Conservation (phyloP, 2,797 vertebrate genomes). For the Poeciliopsis presidionis region DNA sequence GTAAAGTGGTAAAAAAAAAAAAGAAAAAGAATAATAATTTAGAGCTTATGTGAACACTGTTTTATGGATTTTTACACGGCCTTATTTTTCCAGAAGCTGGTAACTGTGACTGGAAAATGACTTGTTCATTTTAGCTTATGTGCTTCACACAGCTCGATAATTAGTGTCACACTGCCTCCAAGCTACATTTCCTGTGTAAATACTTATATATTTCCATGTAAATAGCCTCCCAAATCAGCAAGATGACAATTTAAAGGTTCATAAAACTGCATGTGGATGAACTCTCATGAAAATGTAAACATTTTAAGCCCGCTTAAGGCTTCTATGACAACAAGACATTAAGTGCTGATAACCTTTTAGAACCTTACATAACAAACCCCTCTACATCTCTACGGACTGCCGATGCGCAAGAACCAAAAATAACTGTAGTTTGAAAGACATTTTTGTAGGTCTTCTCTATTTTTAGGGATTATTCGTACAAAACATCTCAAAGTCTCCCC, state of each 20-base stretch:
- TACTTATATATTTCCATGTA: neutral
- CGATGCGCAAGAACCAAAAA: neutral
- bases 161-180: neutral
- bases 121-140: neutral
- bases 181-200: neutral
- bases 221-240: neutral
- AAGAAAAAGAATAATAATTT: neutral
- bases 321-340: neutral
- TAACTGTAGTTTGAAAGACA: neutral
- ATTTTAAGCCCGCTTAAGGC: neutral
- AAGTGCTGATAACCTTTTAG: neutral
- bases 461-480: conserved; percentile 3
- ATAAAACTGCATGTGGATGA: neutral
- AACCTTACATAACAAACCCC: neutral
- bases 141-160: neutral
- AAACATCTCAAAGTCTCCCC: neutral
- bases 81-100: neutral
- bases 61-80: neutral
- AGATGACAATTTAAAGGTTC: neutral
- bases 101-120: neutral
- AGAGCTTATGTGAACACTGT: neutral
- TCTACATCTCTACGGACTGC: neutral
- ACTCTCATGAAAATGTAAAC: neutral
- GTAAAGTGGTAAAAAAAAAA: neutral
- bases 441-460: neutral